Conservation (phyloP, 2,888 invertebrate species). For the Apodemia mormo region DNA sequence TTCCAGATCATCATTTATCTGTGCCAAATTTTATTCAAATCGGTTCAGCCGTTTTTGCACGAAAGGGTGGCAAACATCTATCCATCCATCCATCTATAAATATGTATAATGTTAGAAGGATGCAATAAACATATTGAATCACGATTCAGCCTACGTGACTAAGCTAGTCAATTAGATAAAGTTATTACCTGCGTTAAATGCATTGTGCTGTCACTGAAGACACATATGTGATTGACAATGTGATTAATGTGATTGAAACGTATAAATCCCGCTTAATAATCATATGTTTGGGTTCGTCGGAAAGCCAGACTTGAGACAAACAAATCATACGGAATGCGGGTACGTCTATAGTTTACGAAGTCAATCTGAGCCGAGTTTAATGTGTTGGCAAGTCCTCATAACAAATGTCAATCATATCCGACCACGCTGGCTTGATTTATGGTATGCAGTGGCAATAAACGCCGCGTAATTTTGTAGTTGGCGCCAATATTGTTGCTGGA, state of each 20-base stretch:
- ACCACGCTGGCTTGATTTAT: conserved; percentile 18
- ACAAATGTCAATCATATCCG: conserved; percentile 44
- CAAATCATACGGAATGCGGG: conserved; percentile 23
- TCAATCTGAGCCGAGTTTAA: conserved; percentile 21
- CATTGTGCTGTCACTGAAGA: neutral
- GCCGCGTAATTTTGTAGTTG: conserved; percentile 14
- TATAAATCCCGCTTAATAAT: conserved; percentile 4
- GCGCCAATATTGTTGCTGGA: conserved; percentile 14
- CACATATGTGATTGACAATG: neutral
- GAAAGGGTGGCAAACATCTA: too few relatives aligned
- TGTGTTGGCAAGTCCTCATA: conserved; percentile 37
- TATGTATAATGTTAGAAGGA: too few relatives aligned
- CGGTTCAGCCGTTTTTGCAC: too few relatives aligned
- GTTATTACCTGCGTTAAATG: neutral
- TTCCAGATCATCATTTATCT: too few relatives aligned
- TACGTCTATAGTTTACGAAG: conserved; percentile 26
- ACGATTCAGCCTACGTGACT: too few relatives aligned
- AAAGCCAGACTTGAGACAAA: conserved; percentile 25
- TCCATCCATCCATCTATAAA: too few relatives aligned
- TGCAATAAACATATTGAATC: too few relatives aligned
- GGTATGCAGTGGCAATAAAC: conserved; percentile 25
- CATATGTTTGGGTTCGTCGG: conserved; percentile 22
- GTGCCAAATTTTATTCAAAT: too few relatives aligned
- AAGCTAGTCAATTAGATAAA: neutral
- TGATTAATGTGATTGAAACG: conserved; percentile 4